Evolutionary conservation across 2,113 vertebrate species (phyloP).

Genomic region (Scopus umbretta): DNA sequence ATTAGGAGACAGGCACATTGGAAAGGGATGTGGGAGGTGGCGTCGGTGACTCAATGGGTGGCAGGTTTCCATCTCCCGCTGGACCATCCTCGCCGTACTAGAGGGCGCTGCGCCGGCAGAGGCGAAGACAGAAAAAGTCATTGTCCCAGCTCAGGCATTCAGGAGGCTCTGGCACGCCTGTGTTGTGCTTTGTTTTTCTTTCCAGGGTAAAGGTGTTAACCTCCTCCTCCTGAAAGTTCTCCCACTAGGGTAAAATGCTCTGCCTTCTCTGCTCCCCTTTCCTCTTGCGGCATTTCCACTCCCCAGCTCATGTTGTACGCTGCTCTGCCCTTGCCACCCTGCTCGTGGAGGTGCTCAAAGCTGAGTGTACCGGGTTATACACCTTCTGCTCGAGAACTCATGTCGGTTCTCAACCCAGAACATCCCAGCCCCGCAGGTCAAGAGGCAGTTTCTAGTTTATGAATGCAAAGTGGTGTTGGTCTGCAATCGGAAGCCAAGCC

Average conservation of each 20-base stretch:
- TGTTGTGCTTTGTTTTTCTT: neutral
- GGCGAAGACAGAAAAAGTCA: neutral
- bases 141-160: neutral
- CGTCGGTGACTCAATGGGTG: neutral
- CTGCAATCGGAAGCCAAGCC: neutral
- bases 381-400: neutral
- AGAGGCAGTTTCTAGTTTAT: neutral
- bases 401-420: neutral
- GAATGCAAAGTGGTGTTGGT: neutral
- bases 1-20: neutral
- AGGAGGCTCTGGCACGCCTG: neutral
- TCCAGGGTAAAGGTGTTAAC: neutral
- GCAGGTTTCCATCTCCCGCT: neutral
- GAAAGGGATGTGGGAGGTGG: constrained; percentile 8
- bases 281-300: neutral
- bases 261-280: neutral
- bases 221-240: neutral
- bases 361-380: fast-evolving
- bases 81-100: neutral
- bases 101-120: neutral
- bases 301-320: fast-evolving
- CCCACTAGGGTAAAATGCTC: neutral
- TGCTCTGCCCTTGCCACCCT: no score
- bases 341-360: fast-evolving
- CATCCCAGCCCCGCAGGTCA: neutral